Evolutionary conservation across 2,888 invertebrate species (phyloP).

Genomic region (Neoaliturus tenellus): DNA sequence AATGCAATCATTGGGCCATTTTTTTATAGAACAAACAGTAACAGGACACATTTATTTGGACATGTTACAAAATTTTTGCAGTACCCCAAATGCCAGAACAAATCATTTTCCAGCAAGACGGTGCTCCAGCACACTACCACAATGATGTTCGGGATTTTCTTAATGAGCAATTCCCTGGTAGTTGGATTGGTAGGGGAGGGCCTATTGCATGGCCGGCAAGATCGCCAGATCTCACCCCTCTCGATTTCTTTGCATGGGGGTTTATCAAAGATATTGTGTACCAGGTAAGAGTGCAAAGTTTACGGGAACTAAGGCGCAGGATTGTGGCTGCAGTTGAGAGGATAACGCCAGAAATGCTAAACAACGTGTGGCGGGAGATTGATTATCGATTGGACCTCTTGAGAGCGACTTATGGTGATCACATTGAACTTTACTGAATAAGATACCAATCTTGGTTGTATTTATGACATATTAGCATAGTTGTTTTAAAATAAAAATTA

Average conservation of each 20-base stretch:
- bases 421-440: too few species aligned
- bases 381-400: too few species aligned
- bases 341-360: constrained; percentile 22
- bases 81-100: constrained; percentile 17
- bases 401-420: too few species aligned
- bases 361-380: neutral
- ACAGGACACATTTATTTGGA: constrained; percentile 32
- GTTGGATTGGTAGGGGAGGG: constrained; percentile 10
- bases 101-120: constrained; percentile 19
- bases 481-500: too few species aligned
- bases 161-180: constrained; percentile 17
- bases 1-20: constrained; percentile 21
- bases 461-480: too few species aligned
- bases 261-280: constrained; percentile 28
- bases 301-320: constrained; percentile 24
- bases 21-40: constrained; percentile 18
- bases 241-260: constrained; percentile 17
- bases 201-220: neutral
- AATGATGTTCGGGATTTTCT: constrained; percentile 32
- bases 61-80: constrained; percentile 2
- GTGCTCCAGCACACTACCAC: constrained; percentile 32
- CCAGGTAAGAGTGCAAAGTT: constrained; percentile 10
- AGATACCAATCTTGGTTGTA: too few species aligned
- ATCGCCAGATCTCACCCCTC: constrained; percentile 37
- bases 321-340: constrained; percentile 26